Conservation (phyloP, 2,888 invertebrate species). For the Cordylochernes scorpioides region DNA sequence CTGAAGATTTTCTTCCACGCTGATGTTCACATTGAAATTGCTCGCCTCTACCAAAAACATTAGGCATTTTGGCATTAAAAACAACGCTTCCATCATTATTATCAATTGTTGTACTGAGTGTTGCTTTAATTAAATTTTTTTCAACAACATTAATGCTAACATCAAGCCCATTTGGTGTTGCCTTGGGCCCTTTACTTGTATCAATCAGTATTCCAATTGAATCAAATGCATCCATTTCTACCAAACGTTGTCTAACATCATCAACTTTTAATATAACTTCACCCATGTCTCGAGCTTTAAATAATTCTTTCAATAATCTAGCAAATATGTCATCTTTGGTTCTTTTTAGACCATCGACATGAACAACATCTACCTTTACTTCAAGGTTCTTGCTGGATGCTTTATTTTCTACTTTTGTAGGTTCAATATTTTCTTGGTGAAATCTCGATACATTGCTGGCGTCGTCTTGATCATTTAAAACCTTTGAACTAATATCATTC, state of each 20-base stretch:
- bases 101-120: slow-evolving; percentile 58
- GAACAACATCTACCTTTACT: slow-evolving; percentile 62
- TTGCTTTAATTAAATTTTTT: slow-evolving; percentile 48
- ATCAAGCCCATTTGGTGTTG: slow-evolving; percentile 47
- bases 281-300: slow-evolving; percentile 55
- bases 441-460: no score
- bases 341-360: slow-evolving; percentile 52
- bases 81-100: slow-evolving; percentile 70
- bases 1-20: slow-evolving; percentile 52
- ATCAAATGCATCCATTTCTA: slow-evolving; percentile 63
- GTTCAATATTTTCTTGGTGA: no score
- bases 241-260: slow-evolving; percentile 42
- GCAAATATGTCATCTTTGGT: slow-evolving; percentile 68
- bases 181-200: slow-evolving; percentile 45
- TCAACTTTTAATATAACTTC: slow-evolving; percentile 35
- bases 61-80: slow-evolving; percentile 41
- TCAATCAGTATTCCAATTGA: slow-evolving; percentile 63
- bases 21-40: slow-evolving; percentile 47
- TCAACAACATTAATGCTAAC: slow-evolving; percentile 67
- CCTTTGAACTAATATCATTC: no score
- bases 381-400: no score
- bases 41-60: slow-evolving; percentile 66
- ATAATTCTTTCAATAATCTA: slow-evolving; percentile 48
- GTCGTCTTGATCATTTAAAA: no score
- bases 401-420: no score